Evolutionary conservation across 2,113 vertebrate genomes (phyloP).

Genomic region (Anoplopoma fimbria): DNA sequence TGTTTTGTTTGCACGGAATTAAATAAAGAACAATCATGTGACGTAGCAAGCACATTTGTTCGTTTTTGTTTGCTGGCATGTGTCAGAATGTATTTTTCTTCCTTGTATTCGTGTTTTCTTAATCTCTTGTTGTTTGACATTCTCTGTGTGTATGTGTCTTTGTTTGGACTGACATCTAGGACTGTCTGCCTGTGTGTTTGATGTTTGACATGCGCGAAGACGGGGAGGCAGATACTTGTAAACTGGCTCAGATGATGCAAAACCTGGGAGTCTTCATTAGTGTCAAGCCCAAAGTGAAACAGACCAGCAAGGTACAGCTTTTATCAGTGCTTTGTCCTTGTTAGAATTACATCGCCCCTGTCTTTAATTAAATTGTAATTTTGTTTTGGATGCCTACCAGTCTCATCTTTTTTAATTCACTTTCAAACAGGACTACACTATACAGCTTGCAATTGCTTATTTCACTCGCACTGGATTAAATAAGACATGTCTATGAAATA

Average conservation of each 20-base stretch:
- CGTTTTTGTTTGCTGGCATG: background rate
- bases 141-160: constrained; percentile 19
- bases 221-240: constrained; percentile 77
- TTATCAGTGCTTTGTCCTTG: background rate
- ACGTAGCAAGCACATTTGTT: background rate
- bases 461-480: background rate
- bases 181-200: constrained; percentile 86
- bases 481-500: constrained; percentile 16
- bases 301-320: constrained; percentile 83
- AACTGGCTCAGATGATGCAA: constrained; percentile 85
- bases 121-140: background rate
- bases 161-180: constrained; percentile 72
- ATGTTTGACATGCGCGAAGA: constrained; percentile 88
- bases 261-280: constrained; percentile 86
- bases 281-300: constrained; percentile 86
- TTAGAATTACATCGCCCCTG: background rate
- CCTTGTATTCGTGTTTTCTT: background rate
- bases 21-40: background rate
- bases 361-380: background rate
- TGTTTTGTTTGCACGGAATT: background rate
- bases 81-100: background rate
- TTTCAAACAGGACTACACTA: background rate
- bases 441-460: background rate
- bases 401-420: constrained; percentile 1
- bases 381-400: background rate